A percentile compares a stretch with the other conserved stretches of the same genome.
phyloP scores from a whole-genome alignment of 2,113 vertebrate genomes.

The Motacilla tschutschensis region DNA sequence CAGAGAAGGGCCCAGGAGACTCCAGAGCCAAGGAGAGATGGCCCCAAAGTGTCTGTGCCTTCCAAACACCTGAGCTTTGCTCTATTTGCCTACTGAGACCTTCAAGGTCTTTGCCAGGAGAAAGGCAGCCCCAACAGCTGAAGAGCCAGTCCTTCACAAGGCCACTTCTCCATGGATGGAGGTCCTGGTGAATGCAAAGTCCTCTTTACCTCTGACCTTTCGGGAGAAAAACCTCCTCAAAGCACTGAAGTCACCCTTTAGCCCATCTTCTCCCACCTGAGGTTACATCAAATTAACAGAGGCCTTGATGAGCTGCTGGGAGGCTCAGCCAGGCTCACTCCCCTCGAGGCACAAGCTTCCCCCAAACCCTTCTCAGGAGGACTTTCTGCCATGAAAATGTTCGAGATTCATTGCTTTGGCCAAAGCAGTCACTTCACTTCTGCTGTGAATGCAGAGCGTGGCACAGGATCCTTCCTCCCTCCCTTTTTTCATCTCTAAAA shows the following conservation, averaged over 20 bases:
- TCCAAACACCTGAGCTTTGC: neutral
- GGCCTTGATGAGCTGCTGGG: neutral
- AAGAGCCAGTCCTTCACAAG: neutral
- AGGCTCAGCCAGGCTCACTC: neutral
- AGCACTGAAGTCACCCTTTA: neutral
- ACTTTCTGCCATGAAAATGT: neutral
- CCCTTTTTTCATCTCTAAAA: neutral
- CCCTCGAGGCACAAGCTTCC: neutral
- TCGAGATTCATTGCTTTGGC: neutral
- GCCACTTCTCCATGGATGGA: neutral
- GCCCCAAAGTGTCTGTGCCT: neutral
- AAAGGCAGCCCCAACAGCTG: neutral
- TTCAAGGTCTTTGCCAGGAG: neutral
- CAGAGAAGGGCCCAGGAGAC: neutral
- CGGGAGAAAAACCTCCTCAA: neutral
- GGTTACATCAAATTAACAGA: neutral
- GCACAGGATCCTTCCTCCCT: neutral
- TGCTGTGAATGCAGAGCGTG: neutral
- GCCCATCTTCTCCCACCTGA: neutral
- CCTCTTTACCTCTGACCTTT: neutral
- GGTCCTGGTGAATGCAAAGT: neutral
- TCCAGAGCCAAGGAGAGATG: neutral
- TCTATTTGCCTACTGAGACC: neutral
- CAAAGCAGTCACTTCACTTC: neutral
- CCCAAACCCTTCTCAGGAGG: neutral